Conservation (phyloP, 1,140 invertebrate genomes). For the Eciton burchellii region DNA sequence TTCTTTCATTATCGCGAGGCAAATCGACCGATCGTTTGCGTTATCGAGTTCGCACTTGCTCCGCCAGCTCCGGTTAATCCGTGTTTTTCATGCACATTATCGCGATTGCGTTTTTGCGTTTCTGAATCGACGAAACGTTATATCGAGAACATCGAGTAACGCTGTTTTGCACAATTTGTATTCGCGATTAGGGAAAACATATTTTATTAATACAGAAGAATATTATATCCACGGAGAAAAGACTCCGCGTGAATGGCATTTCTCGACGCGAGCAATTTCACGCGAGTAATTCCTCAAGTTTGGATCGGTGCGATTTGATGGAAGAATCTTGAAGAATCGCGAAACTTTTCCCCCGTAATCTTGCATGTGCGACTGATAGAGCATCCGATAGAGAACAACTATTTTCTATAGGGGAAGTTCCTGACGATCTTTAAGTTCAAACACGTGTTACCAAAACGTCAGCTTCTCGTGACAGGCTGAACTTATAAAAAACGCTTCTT, state of each 20-base stretch:
- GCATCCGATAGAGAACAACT: slow-evolving; percentile 51
- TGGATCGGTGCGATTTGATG: slow-evolving; percentile 7
- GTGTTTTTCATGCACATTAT: background rate
- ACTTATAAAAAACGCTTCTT: slow-evolving; percentile 51
- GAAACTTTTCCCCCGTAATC: slow-evolving; percentile 52
- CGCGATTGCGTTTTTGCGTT: background rate
- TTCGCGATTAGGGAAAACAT: background rate
- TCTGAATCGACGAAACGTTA: too few species aligned
- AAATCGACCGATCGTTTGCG: slow-evolving; percentile 49
- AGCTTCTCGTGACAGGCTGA: slow-evolving; percentile 29
- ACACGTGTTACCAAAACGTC: slow-evolving; percentile 45
- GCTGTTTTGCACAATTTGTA: background rate
- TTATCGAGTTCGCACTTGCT: background rate
- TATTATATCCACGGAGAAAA: background rate
- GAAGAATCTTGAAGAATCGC: slow-evolving; percentile 33
- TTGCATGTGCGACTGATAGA: slow-evolving; percentile 56
- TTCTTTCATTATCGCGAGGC: slow-evolving; percentile 55
- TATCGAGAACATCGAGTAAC: too few species aligned
- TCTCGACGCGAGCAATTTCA: background rate
- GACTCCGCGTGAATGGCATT: background rate
- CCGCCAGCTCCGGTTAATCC: background rate
- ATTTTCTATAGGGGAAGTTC: slow-evolving; percentile 53
- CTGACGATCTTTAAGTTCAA: slow-evolving; percentile 48
- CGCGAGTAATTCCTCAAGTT: slow-evolving; percentile 22
- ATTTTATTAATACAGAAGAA: background rate